Evolutionary conservation across 2,888 invertebrate genomes (phyloP), one percentile per base, ranked within the genome.

Genomic region (Drosophila silvestris): DNA sequence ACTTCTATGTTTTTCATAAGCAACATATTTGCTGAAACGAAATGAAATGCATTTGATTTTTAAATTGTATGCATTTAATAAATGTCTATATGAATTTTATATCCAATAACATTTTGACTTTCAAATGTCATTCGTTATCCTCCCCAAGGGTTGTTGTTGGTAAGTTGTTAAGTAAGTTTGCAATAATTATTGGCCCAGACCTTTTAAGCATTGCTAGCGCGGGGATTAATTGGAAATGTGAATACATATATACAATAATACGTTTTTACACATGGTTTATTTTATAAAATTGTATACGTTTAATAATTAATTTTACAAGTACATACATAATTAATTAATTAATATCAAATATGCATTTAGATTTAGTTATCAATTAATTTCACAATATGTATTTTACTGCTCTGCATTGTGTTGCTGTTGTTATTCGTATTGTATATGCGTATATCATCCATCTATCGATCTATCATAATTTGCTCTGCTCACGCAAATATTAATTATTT

Each of bases 201-300:
- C n/a, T 14, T 37, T 26, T n/a, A 16, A 30, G 9, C 5, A 58
- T 52, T 30, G 51, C n/a, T 14, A 5, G 5, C 14, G 22, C 47
- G 47, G 14, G n/a, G 14, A 26, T 30, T 14, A 61, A 35, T 22
- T 26, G 26, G 10, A 54, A 37, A 68, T 50, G 32, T 19, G 30
- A 58, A 22, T 72, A 19, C 44, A 50, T 57, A 64, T 22, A 22
- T 22, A 22, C 22, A 67, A 63, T 44, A 64, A 62, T 65, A 60
- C 22, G 68, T 74, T 68, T 70, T 79, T 90, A 85, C 86, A 90
- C 83, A 81, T 72, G 83, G 72, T 88, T 90, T 90, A 90, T 92
- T 92, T 89, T 91, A 91, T 91, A 91, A 91, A 91, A 91, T 91
- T 91, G 92, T 91, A 92, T 91, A 92, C 89, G 89, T 92, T 91